phyloP scores from a whole-genome alignment of 1,140 invertebrate genomes.

The Hycleus phaleratus region DNA sequence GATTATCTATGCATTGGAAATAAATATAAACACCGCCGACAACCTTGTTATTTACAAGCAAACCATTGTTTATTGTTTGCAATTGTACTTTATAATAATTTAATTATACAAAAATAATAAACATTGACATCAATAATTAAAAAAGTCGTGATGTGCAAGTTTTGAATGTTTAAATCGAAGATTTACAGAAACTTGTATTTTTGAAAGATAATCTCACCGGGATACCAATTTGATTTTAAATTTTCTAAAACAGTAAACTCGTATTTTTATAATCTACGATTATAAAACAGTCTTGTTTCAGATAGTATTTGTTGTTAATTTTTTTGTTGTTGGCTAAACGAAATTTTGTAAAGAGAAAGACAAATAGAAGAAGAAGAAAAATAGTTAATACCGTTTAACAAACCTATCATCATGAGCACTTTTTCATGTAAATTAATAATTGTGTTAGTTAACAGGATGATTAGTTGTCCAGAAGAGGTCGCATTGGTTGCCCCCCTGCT shows the following conservation, averaged over 20 bases:
- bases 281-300: too few species aligned
- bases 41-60: slow-evolving; percentile 7
- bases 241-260: too few species aligned
- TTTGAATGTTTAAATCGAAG: too few species aligned
- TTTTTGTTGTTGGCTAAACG: too few species aligned
- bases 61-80: slow-evolving; percentile 10
- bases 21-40: slow-evolving; percentile 3
- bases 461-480: slow-evolving; percentile 13
- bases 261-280: too few species aligned
- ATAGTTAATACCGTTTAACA: slow-evolving; percentile 3
- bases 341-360: too few species aligned
- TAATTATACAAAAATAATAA: slow-evolving; percentile 2
- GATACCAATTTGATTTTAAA: too few species aligned
- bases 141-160: too few species aligned
- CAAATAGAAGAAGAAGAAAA: background rate
- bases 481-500: background rate
- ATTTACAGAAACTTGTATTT: too few species aligned
- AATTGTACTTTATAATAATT: slow-evolving; percentile 2
- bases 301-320: too few species aligned
- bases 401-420: slow-evolving; percentile 12
- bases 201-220: too few species aligned
- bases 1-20: background rate
- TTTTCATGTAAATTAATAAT: slow-evolving; percentile 15
- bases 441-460: slow-evolving; percentile 14
- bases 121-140: too few species aligned